These are phyloP conservation scores for Arenaria interpres DNA, from an alignment of 2,113 vertebrate genomes.

Conservation along the genomic window DNA sequence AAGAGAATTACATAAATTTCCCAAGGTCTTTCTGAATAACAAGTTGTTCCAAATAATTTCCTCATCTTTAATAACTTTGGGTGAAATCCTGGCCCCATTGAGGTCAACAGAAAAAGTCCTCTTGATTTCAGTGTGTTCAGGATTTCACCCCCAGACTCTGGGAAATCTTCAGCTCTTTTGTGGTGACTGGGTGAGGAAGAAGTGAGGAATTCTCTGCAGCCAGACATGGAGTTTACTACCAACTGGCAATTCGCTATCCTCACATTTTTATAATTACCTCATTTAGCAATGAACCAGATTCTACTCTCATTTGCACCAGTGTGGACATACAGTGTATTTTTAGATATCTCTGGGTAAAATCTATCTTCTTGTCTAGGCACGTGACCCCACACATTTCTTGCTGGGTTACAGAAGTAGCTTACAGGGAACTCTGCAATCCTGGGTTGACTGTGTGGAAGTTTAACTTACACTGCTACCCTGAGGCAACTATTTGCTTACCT, in stretches of 20 bases:
- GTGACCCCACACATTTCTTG: not conserved
- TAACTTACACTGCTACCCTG: not conserved
- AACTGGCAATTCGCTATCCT: not conserved
- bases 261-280: not conserved
- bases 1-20: conserved; percentile 68
- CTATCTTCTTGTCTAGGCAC: conserved; percentile 7
- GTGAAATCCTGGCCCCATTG: not conserved
- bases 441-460: not conserved
- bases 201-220: not conserved
- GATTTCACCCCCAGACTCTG: not conserved
- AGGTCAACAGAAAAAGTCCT: conserved; percentile 39
- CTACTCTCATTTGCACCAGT: not conserved
- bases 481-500: conserved; percentile 23
- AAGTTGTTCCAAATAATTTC: conserved; percentile 53
- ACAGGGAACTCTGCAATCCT: not conserved
- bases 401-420: not conserved
- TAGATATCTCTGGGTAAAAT: conserved; percentile 30
- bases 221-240: not conserved
- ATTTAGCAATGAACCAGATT: not conserved
- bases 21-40: conserved; percentile 62
- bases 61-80: not conserved
- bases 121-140: not conserved
- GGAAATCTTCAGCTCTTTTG: not conserved
- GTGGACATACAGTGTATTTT: conserved; percentile 37
- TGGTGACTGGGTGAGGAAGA: not conserved